These are phyloP conservation scores for Gouania willdenowi DNA, from an alignment of 2,797 vertebrate genomes.

Conservation along the genomic window DNA sequence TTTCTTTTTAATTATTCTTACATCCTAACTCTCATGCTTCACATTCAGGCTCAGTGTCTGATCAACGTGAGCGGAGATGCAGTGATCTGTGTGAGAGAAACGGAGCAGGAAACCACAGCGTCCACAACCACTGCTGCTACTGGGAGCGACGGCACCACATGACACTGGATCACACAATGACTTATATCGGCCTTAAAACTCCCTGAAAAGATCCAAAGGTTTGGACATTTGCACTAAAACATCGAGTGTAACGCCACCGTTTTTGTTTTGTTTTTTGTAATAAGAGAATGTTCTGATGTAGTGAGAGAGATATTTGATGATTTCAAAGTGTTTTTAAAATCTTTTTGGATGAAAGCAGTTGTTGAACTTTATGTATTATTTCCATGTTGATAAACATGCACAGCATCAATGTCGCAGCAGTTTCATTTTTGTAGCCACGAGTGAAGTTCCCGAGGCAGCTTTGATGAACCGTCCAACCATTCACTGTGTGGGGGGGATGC, in stretches of 20 bases:
- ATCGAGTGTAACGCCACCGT: conserved; percentile 7
- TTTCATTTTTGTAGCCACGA: conserved; percentile 8
- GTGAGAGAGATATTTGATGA: conserved; percentile 2
- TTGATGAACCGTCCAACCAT: conserved; percentile 28
- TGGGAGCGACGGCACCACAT: conserved; percentile 58
- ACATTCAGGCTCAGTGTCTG: conserved; percentile 90
- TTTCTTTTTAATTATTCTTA: too few species aligned
- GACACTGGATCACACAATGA: conserved; percentile 30
- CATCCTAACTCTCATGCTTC: too few species aligned
- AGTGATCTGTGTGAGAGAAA: conserved; percentile 87
- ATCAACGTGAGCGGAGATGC: conserved; percentile 97
- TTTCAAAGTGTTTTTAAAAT: conserved; percentile 11
- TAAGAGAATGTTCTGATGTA: conserved; percentile 8
- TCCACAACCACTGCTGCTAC: conserved; percentile 34
- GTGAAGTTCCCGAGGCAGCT: conserved; percentile 46
- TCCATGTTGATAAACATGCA: conserved; percentile 18
- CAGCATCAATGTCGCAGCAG: conserved; percentile 4
- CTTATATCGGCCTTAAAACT: conserved; percentile 53
- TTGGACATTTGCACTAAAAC: conserved; percentile 10
- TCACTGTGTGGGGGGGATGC: too few species aligned
- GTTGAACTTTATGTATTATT: conserved; percentile 18
- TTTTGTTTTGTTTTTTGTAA: conserved; percentile 1
- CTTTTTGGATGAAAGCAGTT: conserved; percentile 3
- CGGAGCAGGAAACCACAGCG: conserved; percentile 78
- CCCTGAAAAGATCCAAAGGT: conserved; percentile 38